Conservation (phyloP, 2,113 vertebrate genomes). For the Columba livia region DNA sequence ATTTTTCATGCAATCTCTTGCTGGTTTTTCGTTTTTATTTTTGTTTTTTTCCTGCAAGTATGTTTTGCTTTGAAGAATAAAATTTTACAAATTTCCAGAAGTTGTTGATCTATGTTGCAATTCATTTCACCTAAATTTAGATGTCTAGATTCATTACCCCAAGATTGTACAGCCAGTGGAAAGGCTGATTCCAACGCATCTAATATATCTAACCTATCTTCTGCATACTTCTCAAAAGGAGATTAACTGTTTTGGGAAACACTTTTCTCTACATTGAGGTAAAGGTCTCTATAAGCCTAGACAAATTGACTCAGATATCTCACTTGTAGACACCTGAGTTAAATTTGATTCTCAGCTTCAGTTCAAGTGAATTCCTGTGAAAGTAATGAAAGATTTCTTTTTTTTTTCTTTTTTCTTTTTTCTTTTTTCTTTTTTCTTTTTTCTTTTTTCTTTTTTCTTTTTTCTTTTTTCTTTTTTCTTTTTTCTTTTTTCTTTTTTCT, state of each 20-base stretch:
- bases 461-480: accelerated
- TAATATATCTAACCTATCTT: background rate
- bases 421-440: accelerated
- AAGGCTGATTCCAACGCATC: background rate
- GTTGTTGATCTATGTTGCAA: background rate
- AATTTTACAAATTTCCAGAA: background rate
- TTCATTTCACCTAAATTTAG: background rate
- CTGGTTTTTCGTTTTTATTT: background rate
- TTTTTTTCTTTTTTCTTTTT: background rate
- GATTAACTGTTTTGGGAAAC: background rate
- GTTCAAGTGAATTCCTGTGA: background rate
- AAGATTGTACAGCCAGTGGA: background rate
- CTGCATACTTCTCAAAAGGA: background rate
- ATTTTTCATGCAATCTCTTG: background rate
- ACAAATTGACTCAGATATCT: background rate
- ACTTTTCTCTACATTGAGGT: background rate
- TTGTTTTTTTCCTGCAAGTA: background rate
- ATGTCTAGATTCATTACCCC: background rate
- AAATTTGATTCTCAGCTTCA: background rate
- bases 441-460: accelerated
- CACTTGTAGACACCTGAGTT: background rate
- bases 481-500: no score
- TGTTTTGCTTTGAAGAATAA: background rate
- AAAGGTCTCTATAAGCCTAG: background rate
- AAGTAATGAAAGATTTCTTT: background rate